Evolutionary conservation across 2,113 vertebrate genomes (phyloP), one percentile per base, ranked within the genome.

Genomic region (Marcusenius ussheri): DNA sequence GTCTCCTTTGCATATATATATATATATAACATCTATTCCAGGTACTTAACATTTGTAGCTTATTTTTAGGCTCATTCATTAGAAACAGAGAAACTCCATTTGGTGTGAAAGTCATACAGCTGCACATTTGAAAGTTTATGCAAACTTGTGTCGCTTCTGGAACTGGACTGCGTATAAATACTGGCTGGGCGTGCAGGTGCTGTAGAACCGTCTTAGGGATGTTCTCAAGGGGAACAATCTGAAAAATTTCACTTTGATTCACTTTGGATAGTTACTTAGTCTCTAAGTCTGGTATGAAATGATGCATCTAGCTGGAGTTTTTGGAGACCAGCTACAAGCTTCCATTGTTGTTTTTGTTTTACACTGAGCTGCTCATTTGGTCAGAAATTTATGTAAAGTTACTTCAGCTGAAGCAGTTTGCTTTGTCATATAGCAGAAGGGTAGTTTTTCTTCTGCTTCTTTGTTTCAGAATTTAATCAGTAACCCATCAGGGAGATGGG

Each of bases 121-220:
- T 96, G 95, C 95, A 94, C 89, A 89, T 93, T 45, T 95, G 94
- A 94, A 93, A 94, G 93, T 93, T 24, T 77, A 95, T 94, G 94
- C 93, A 95, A 96, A 95, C 94, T 1, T 88, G 45, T 53, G 46
- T 85, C 27, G 24, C 13, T 90, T 51, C 35, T 39, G 24, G 15
- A 87, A 10, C 47, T 9, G 1, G 5, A 56, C 49, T 31, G 46
- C 24, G 13, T 87, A 39, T 5, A 5, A 83, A 21, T 46, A 42
- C 42, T 13, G 39, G 45, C 24, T 47, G 9, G 45, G 21, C 0
- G 45, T 84, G 39, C 83, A 84, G 45, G 24, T 47, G 39, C 3
- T n/a, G 7, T 47, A 19, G 35, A 80, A 80, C 74, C 31, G 13
- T 77, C 70, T 39, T 39, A 17, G 13, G n/a, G 70, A 17, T 39